Evolutionary conservation across 2,888 invertebrate genomes (phyloP).

Genomic region (Bursaphelenchus okinawaensis): DNA sequence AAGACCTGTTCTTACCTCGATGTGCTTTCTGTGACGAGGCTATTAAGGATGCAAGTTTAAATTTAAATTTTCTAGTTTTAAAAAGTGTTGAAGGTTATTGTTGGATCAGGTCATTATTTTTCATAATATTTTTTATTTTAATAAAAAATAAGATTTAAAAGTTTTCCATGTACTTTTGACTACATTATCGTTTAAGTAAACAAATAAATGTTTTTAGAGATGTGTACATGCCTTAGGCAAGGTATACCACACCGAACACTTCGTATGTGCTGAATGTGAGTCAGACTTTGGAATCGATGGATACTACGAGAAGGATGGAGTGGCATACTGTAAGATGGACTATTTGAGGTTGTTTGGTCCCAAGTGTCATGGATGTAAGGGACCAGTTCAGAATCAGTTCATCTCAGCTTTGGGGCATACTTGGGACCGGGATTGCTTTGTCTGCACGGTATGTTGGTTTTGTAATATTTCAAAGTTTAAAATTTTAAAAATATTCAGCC

Average conservation of each 20-base stretch:
- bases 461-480: slow-evolving; percentile 10
- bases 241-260: slow-evolving; percentile 98
- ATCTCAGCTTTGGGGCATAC: slow-evolving; percentile 92
- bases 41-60: slow-evolving; percentile 83
- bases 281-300: slow-evolving; percentile 94
- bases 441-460: slow-evolving; percentile 76
- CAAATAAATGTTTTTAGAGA: slow-evolving; percentile 83
- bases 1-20: slow-evolving; percentile 92
- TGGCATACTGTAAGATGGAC: slow-evolving; percentile 85
- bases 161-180: too few species aligned
- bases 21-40: slow-evolving; percentile 98
- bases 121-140: too few species aligned
- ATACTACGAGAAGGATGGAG: slow-evolving; percentile 73
- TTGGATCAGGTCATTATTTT: background rate
- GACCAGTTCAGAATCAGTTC: slow-evolving; percentile 94
- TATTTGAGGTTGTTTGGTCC: slow-evolving; percentile 97
- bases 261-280: slow-evolving; percentile 94
- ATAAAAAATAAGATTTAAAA: background rate
- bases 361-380: slow-evolving; percentile 84
- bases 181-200: too few species aligned
- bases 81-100: background rate
- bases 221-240: slow-evolving; percentile 94
- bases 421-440: slow-evolving; percentile 97
- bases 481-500: too few species aligned
- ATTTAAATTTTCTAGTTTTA: slow-evolving; percentile 50